A percentile compares a stretch with the other conserved stretches of the same genome.
phyloP scores from a whole-genome alignment of 2,797 vertebrate species.

The Limnodromus scolopaceus region DNA sequence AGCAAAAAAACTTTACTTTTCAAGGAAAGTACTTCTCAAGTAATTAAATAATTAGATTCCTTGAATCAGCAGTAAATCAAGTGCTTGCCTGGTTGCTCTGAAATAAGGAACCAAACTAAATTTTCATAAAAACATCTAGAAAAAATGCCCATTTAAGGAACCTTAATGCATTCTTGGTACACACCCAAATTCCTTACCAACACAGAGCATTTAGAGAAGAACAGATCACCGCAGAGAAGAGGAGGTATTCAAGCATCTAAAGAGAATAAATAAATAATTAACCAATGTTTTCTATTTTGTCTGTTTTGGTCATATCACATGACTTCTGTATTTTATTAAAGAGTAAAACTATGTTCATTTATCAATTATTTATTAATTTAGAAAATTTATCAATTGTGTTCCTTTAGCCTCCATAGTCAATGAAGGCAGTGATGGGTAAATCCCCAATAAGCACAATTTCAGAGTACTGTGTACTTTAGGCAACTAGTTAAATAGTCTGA shows the following conservation, averaged over 20 bases:
- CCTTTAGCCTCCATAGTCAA: neutral
- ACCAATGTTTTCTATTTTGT: neutral
- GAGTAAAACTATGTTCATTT: neutral
- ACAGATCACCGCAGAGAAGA: neutral
- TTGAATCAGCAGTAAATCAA: neutral
- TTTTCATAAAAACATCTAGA: neutral
- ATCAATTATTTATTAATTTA: neutral
- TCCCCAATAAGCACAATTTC: neutral
- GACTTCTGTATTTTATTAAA: neutral
- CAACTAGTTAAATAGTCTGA: neutral
- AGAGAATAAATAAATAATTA: neutral
- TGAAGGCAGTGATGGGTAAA: neutral
- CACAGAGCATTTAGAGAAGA: neutral
- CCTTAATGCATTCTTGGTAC: neutral
- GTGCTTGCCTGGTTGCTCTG: neutral
- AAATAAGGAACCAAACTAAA: neutral
- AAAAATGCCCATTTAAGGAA: neutral
- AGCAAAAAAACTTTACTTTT: neutral
- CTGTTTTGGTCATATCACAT: neutral
- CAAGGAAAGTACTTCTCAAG: neutral
- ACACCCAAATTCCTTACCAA: neutral
- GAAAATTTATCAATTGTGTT: neutral
- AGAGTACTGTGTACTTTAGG: neutral
- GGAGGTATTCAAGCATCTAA: neutral
- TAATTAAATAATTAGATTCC: neutral